Percentiles rank a stretch among this genome's conserved stretches.
Evolutionary conservation across 2,797 vertebrate species (phyloP).

Genomic region (Bradypodion ventrale): DNA sequence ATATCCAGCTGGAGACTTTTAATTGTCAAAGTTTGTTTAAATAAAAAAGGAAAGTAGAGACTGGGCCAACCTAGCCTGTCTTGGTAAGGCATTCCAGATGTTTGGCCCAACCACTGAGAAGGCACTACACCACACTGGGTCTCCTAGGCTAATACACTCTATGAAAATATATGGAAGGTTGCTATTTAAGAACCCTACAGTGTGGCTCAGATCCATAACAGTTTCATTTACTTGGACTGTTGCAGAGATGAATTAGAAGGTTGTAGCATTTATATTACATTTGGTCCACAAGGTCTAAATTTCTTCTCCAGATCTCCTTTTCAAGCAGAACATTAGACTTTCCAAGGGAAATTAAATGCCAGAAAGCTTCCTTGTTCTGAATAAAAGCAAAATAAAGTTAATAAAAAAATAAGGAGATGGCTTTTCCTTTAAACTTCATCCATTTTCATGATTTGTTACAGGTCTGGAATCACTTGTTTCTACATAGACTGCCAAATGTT

Average conservation of each 20-base stretch:
- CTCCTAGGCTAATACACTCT: too few relatives aligned
- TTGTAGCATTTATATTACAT: slow-evolving; percentile 16
- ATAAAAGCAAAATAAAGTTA: slow-evolving; percentile 54
- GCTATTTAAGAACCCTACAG: neutral
- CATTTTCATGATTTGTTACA: slow-evolving; percentile 66
- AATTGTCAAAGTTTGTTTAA: too few relatives aligned
- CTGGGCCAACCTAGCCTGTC: too few relatives aligned
- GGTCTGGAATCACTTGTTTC: slow-evolving; percentile 63
- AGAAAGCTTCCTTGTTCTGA: slow-evolving; percentile 58
- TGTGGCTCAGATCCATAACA: slow-evolving; percentile 3
- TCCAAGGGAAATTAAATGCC: slow-evolving; percentile 45
- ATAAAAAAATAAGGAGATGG: slow-evolving; percentile 42
- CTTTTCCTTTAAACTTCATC: slow-evolving; percentile 60
- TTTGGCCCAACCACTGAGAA: too few relatives aligned
- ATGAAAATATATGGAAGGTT: neutral
- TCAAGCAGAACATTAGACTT: slow-evolving; percentile 19
- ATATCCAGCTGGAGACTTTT: neutral
- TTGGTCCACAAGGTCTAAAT: slow-evolving; percentile 50
- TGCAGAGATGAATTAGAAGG: neutral
- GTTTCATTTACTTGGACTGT: neutral
- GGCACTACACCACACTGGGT: too few relatives aligned
- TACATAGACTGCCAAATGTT: slow-evolving; percentile 59
- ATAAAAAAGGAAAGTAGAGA: too few relatives aligned
- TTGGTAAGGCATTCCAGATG: too few relatives aligned
- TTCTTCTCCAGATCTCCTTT: slow-evolving; percentile 45